A percentile compares a stretch with the other conserved stretches of the same genome.
Evolutionary conservation across 2,797 vertebrate species (phyloP).

Genomic region (Sciurus vulgaris): DNA sequence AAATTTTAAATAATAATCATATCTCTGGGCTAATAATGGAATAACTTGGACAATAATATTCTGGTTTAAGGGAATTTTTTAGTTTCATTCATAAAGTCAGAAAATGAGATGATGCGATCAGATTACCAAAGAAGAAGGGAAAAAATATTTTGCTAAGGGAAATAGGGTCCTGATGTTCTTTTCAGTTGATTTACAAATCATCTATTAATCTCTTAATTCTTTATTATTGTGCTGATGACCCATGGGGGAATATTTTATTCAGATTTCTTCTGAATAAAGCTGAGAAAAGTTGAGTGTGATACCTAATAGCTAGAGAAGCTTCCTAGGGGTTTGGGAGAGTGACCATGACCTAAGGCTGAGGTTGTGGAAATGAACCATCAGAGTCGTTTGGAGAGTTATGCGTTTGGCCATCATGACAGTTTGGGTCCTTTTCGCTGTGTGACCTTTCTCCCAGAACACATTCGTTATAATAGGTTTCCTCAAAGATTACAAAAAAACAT

Average conservation of each 20-base stretch:
- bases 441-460: constrained; percentile 3
- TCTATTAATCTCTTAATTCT: neutral
- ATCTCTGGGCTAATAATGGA: neutral
- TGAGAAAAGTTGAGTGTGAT: neutral
- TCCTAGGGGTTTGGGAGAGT: neutral
- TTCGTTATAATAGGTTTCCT: neutral
- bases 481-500: constrained; percentile 28
- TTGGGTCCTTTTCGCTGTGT: neutral
- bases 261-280: neutral
- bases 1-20: constrained; percentile 15
- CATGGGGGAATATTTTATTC: neutral
- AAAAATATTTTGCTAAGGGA: neutral
- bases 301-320: neutral
- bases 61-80: neutral
- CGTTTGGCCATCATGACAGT: neutral
- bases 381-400: neutral
- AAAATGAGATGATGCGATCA: neutral
- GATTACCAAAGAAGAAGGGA: constrained; percentile 6
- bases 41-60: neutral
- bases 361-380: neutral
- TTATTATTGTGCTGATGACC: constrained; percentile 11
- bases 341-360: neutral
- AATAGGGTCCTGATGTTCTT: neutral
- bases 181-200: neutral
- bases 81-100: neutral